Base-by-base conservation (phyloP, 2,797 vertebrate genomes). In the Triplophysa yarkandensis region DNA sequence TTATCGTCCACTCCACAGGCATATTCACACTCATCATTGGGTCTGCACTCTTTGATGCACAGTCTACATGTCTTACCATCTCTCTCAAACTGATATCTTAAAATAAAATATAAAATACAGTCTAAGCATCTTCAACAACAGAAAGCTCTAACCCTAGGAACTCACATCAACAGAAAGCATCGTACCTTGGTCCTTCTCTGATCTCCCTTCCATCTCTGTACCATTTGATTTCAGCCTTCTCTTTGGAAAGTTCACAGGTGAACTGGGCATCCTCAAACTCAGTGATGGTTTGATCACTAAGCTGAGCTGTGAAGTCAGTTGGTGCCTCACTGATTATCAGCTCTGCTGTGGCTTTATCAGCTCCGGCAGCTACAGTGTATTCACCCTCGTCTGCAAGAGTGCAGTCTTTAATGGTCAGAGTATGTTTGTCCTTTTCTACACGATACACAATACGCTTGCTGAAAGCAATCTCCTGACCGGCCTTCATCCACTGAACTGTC, bases 1-100 rank as follows among this genome's bases (percentile, higher is more conserved):
- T 95, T 96, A 25, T 99, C 97, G 10, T 98, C 97, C n/a, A 98
- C 93, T 13, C 96, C 97, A 80, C 97, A 98, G 60, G 96, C 93
- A 67, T 99, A 99, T 91, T 99, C 97, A 87, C 97, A 98, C 79
- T 99, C 97, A 80, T 99, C 97, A 58, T 98, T 94, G 7, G 94
- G 92, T 88, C 97, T 90, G 84, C 97, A 99, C 82, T 97, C 96
- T 85, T 95, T 98, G 87, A 99, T 94, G 48, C 90, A 88, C 82
- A 99, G 87, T 68, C 90, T 93, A 83, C 95, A 97, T 1, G 87
- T 83, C 83, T 93, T 95, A 80, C 96, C 96, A 25, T 98, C 95
- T 82, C 93, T 97, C 85, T 94, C 93, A 92, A 98, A 95, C 27
- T 88, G 89, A 80, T 95, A 98, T 85, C 97, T 92, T 80, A 80